Base-by-base conservation (phyloP, 2,113 vertebrate genomes). In the Aphelocoma coerulescens region DNA sequence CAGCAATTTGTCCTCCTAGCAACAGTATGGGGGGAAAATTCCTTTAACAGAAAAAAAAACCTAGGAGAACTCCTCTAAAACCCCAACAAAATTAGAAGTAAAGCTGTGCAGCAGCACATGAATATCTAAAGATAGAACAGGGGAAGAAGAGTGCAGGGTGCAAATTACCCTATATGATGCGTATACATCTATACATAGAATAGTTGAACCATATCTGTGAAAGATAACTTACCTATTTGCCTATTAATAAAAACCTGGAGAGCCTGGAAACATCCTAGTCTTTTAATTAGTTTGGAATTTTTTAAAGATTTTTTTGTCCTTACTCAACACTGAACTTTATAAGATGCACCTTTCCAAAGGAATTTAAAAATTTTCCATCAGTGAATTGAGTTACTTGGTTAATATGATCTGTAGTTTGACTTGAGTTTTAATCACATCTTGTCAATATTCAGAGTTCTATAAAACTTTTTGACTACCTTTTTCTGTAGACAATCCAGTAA, bases 121-220 rank as follows among this genome's bases (percentile, higher is more conserved):
- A 76, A 48, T 57, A 51, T 52, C 23, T 69, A 49, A 71, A 66
- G 14, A 48, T 9, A 78, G 3, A 85, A 10, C 2, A 21, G 11
- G 2, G 4, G 5, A 58, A 62, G 27, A 62, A 16, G 5, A 48
- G 2, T 27, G 4, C 6, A 16, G 18, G 3, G 1, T 33, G 21
- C 11, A 90, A 91, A 81, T 46, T 16, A 33, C 10, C 3, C 14
- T 48, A 4, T 48, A 61, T 33, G 18, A 44, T 9, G 1, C 26
- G 28, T 30, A 84, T 14, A 9, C 20, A 13, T 57, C 20, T 58
- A 33, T 1, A 2, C 6, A 32, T 26, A 88, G 7, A 62, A 12
- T 26, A 77, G 13, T 66, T 57, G 13, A 87, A 77, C 54, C 1
- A 1, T 8, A 37, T 54, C n/a, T 81, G 13, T 62, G 28, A 57